A percentile compares a stretch with the other conserved stretches of the same genome.
Conservation (phyloP, 1,140 invertebrate species). For the Trachymyrmex cornetzi region DNA sequence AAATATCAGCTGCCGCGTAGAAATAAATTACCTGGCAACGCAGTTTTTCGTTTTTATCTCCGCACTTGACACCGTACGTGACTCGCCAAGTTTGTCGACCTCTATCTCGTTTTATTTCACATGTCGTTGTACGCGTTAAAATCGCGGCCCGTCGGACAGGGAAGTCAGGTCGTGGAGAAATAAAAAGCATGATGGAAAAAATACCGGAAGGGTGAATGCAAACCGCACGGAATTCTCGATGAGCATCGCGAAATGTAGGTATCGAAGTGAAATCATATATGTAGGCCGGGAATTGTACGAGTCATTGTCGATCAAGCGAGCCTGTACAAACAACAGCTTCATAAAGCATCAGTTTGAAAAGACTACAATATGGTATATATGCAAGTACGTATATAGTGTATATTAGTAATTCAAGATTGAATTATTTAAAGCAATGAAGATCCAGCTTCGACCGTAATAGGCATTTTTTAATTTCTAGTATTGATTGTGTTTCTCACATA, state of each 20-base stretch:
- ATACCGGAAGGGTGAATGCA: neutral
- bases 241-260: constrained; percentile 3
- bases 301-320: constrained; percentile 32
- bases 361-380: no score
- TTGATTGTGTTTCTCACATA: no score
- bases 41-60: constrained; percentile 58
- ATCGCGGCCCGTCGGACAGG: constrained; percentile 32
- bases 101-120: constrained; percentile 63
- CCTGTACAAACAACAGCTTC: constrained; percentile 48
- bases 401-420: no score
- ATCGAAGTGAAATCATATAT: constrained; percentile 28
- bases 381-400: no score
- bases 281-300: neutral
- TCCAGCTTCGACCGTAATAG: no score
- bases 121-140: constrained; percentile 53
- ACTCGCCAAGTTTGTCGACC: constrained; percentile 62
- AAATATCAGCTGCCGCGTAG: constrained; percentile 47
- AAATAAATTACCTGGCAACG: constrained; percentile 53
- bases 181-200: constrained; percentile 45
- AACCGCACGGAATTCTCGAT: constrained; percentile 37
- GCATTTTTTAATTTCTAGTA: no score
- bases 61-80: constrained; percentile 59
- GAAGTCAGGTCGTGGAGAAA: constrained; percentile 54
- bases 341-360: no score
- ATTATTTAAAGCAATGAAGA: no score